Conservation (phyloP, 2,888 invertebrate species). For the Eledone cirrhosa region DNA sequence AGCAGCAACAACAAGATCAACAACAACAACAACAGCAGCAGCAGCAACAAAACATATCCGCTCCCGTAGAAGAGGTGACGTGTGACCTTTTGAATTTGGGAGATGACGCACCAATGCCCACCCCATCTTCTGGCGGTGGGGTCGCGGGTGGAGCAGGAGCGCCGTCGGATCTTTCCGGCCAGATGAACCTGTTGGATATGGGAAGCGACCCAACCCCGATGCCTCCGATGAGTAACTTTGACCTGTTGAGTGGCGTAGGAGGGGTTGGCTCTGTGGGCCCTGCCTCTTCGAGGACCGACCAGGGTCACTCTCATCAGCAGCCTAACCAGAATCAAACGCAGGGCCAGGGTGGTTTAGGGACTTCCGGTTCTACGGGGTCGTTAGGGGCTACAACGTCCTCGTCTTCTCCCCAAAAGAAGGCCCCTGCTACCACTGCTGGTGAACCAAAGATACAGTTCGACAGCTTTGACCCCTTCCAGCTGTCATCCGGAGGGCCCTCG, state of each 20-base stretch:
- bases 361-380: background rate
- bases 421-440: background rate
- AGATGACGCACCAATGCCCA: slow-evolving; percentile 23
- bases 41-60: background rate
- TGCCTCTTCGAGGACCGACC: slow-evolving; percentile 9
- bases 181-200: slow-evolving; percentile 49
- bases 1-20: background rate
- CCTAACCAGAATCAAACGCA: no score
- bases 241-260: slow-evolving; percentile 51
- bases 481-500: background rate
- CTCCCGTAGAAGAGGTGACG: slow-evolving; percentile 31
- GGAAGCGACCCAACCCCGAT: slow-evolving; percentile 45
- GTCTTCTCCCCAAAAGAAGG: slow-evolving; percentile 34
- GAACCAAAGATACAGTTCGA: slow-evolving; percentile 29
- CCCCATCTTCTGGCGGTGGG: no score
- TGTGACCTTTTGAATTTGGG: slow-evolving; percentile 54
- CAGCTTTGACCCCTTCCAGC: slow-evolving; percentile 57
- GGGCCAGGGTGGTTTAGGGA: slow-evolving; percentile 9
- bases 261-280: slow-evolving; percentile 9
- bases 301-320: background rate
- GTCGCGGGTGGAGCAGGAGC: no score
- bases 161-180: slow-evolving; percentile 35
- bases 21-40: background rate
- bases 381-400: background rate
- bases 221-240: slow-evolving; percentile 42